phyloP scores from a whole-genome alignment of 2,113 vertebrate species.

The Rhinolophus sinicus region DNA sequence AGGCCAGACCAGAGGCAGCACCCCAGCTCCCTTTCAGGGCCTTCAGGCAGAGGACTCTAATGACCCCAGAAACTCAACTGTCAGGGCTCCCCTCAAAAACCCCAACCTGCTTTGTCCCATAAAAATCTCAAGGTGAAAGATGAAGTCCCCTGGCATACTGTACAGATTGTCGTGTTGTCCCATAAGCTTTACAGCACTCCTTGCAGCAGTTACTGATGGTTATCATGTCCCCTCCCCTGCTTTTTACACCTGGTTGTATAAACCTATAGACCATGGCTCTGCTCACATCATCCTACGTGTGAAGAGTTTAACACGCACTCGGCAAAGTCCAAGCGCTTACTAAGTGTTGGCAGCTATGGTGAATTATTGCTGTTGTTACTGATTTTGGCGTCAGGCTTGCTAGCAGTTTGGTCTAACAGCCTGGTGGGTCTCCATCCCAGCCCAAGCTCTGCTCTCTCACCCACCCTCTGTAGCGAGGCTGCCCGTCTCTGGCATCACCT shows the following conservation, averaged over 20 bases:
- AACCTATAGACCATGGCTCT: neutral
- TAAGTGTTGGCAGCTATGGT: neutral
- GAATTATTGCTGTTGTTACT: neutral
- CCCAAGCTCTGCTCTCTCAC: neutral
- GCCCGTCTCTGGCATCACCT: neutral
- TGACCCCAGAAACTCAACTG: neutral
- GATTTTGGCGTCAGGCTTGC: neutral
- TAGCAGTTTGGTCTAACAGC: neutral
- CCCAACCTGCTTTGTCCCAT: neutral
- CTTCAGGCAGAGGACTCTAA: neutral
- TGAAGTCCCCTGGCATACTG: neutral
- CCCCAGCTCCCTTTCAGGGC: neutral
- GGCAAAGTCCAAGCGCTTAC: neutral
- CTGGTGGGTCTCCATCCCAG: neutral
- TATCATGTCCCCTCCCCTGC: rapidly evolving
- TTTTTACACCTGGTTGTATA: neutral
- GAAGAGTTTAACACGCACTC: neutral
- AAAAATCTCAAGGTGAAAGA: neutral
- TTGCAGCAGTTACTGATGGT: no score
- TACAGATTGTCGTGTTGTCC: neutral
- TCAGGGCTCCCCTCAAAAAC: neutral
- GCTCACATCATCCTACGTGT: neutral
- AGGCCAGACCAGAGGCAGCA: neutral
- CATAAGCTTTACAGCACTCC: neutral
- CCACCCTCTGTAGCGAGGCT: neutral